Conservation (phyloP, 2,113 vertebrate species). For the Pelecanus crispus region DNA sequence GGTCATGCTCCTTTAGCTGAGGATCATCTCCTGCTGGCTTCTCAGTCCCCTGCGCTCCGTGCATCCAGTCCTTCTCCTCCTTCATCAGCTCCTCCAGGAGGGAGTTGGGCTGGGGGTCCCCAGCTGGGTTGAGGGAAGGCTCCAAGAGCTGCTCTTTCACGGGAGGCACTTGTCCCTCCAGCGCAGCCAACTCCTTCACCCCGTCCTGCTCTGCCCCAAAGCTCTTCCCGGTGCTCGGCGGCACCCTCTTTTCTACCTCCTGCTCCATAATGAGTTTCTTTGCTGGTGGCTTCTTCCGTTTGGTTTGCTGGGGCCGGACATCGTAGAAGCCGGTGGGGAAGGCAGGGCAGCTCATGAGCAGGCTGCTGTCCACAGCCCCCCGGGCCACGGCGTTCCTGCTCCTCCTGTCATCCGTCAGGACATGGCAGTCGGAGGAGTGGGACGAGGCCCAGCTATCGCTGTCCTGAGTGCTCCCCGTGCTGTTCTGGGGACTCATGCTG, state of each 20-base stretch:
- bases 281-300: slow-evolving; percentile 55
- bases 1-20: not conserved
- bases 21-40: not conserved
- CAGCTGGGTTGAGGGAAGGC: not conserved
- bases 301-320: slow-evolving; percentile 23
- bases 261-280: slow-evolving; percentile 47
- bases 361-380: not conserved
- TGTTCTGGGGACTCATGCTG: slow-evolving; percentile 94
- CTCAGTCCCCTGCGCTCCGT: not conserved
- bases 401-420: not conserved
- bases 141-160: not conserved
- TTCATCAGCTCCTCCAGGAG: slow-evolving; percentile 5
- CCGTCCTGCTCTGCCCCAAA: not conserved
- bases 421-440: slow-evolving; percentile 38
- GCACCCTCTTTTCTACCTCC: slow-evolving; percentile 34
- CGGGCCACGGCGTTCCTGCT: not conserved
- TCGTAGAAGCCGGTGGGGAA: slow-evolving; percentile 15
- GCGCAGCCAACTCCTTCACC: not conserved
- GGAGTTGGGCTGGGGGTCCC: not conserved
- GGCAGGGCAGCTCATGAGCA: slow-evolving; percentile 1
- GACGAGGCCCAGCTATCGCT: slow-evolving; percentile 87
- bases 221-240: not conserved
- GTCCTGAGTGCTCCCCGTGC: slow-evolving; percentile 93
- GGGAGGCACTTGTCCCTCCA: not conserved
- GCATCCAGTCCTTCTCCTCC: slow-evolving; percentile 32